phyloP scores from a whole-genome alignment of 2,113 vertebrate species.

The Xerus inauris region DNA sequence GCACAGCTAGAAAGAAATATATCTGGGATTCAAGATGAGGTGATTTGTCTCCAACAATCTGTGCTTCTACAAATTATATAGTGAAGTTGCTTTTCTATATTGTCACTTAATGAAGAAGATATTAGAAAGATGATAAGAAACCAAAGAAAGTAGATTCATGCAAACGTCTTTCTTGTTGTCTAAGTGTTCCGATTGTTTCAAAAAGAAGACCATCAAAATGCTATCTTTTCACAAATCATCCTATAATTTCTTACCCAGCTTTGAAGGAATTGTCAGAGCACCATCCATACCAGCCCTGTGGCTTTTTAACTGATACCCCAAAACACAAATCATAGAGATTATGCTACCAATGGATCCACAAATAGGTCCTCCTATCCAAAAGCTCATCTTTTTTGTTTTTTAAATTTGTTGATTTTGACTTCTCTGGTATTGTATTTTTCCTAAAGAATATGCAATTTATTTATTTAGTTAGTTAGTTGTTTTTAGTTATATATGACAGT shows the following conservation, averaged over 20 bases:
- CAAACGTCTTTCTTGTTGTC: not conserved
- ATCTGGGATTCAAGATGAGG: not conserved
- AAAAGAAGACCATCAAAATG: slow-evolving; percentile 49
- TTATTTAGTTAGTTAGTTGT: no score
- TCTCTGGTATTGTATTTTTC: no score
- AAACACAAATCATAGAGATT: not conserved
- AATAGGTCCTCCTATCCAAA: not conserved
- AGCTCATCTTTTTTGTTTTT: not conserved
- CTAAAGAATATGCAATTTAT: no score
- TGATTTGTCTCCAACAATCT: not conserved
- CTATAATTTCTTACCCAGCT: not conserved
- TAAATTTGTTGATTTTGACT: no score
- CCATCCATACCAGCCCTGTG: not conserved
- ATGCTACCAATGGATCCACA: not conserved
- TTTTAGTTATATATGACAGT: no score
- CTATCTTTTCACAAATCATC: not conserved
- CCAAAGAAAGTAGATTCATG: not conserved
- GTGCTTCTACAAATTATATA: not conserved
- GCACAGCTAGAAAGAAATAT: not conserved
- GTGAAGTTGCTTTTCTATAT: not conserved
- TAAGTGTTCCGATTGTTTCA: not conserved
- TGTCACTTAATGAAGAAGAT: not conserved
- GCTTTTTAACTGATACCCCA: not conserved
- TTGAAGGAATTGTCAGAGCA: not conserved
- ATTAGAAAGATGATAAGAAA: not conserved